Evolutionary conservation across 2,797 vertebrate genomes (phyloP).

Genomic region (Bradypus variegatus): DNA sequence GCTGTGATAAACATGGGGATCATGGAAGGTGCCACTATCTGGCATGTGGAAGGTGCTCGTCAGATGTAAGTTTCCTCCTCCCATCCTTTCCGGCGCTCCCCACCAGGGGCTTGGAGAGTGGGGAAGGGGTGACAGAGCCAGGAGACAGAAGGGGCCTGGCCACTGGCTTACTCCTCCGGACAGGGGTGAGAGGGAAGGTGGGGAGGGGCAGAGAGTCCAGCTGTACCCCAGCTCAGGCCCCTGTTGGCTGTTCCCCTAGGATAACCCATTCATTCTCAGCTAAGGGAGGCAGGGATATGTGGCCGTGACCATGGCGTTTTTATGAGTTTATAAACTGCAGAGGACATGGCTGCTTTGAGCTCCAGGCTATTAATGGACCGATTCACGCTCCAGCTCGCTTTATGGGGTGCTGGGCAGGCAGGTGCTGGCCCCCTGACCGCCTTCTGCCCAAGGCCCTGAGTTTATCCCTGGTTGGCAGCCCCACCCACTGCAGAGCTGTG

Average conservation of each 20-base stretch:
- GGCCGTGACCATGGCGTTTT: constrained; percentile 25
- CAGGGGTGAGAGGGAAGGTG: rapidly evolving
- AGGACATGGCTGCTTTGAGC: background rate
- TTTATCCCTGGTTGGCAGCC: rapidly evolving
- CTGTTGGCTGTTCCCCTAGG: background rate
- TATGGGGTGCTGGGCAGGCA: constrained; percentile 12
- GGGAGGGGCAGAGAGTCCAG: background rate
- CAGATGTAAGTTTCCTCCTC: background rate
- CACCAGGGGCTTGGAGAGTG: background rate
- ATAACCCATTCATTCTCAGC: constrained; percentile 14
- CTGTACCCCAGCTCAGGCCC: background rate
- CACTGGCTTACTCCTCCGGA: rapidly evolving
- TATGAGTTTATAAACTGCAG: constrained; percentile 63
- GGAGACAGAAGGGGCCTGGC: background rate
- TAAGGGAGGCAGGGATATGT: background rate
- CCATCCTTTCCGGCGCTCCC: rapidly evolving
- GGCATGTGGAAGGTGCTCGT: background rate
- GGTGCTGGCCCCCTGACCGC: constrained; percentile 25
- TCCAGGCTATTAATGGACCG: constrained; percentile 45
- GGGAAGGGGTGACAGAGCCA: background rate
- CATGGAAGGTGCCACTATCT: background rate
- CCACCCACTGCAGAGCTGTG: rapidly evolving
- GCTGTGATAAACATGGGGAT: background rate
- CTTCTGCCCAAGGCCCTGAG: background rate
- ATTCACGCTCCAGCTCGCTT: constrained; percentile 39